A percentile compares a stretch with the other conserved stretches of the same genome.
Evolutionary conservation across 2,113 vertebrate genomes (phyloP).

Genomic region (Pogona vitticeps): DNA sequence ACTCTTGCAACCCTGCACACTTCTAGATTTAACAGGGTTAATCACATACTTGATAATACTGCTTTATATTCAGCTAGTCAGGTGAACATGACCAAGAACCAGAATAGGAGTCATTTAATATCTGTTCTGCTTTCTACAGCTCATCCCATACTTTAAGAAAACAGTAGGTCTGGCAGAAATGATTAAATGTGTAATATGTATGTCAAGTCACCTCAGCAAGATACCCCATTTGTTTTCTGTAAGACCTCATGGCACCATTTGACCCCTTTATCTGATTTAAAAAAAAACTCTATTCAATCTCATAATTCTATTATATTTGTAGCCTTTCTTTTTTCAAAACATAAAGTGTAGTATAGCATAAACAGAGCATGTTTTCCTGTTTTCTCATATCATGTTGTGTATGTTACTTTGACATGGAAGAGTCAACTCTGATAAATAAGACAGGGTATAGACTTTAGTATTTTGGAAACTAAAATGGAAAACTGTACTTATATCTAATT

Average conservation of each 20-base stretch:
- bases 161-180: neutral
- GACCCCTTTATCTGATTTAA: neutral
- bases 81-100: neutral
- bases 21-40: neutral
- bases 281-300: neutral
- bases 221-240: neutral
- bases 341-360: too few species aligned
- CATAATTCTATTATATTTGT: neutral
- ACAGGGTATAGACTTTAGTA: neutral
- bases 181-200: neutral
- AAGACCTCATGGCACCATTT: neutral
- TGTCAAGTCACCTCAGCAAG: neutral
- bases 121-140: neutral
- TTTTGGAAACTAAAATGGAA: neutral
- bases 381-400: slow-evolving; percentile 3
- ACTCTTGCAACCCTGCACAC: neutral
- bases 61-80: too few species aligned
- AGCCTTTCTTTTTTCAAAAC: neutral
- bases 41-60: neutral
- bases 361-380: neutral
- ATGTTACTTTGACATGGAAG: neutral
- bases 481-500: neutral
- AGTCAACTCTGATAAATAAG: neutral
- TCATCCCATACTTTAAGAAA: neutral
- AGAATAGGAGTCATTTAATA: neutral